Percentiles rank a stretch among this genome's conserved stretches.
phyloP scores from a whole-genome alignment of 2,888 invertebrate species.

The Caenorhabditis doughertyi region DNA sequence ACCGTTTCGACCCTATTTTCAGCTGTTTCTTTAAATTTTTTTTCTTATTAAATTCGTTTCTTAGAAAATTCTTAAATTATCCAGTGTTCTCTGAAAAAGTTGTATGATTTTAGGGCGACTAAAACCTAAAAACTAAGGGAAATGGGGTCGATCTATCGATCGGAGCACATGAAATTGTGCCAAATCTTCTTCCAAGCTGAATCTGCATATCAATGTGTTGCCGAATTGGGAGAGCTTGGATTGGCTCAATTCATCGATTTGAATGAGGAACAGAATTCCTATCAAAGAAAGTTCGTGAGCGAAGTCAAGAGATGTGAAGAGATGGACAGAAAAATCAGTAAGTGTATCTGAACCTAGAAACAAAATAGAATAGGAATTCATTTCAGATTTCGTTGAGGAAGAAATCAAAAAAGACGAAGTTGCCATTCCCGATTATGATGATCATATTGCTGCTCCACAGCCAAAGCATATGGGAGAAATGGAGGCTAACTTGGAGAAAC shows the following conservation, averaged over 20 bases:
- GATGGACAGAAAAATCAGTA: conserved; percentile 80
- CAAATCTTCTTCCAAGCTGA: conserved; percentile 82
- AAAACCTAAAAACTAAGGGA: conserved; percentile 28
- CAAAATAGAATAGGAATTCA: no score
- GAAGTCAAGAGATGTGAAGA: conserved; percentile 80
- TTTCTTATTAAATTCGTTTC: not conserved
- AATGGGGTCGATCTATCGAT: conserved; percentile 80
- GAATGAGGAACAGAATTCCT: conserved; percentile 78
- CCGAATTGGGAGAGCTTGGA: conserved; percentile 80
- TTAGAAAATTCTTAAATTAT: no score
- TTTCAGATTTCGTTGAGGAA: conserved; percentile 71
- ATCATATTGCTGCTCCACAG: conserved; percentile 75
- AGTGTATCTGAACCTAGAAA: no score
- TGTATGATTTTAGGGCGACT: conserved; percentile 27
- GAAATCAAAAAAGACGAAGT: conserved; percentile 74
- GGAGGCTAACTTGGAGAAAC: conserved; percentile 79
- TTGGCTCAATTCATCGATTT: conserved; percentile 80
- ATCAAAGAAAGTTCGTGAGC: conserved; percentile 79
- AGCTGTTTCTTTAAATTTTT: not conserved
- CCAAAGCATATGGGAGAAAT: conserved; percentile 79
- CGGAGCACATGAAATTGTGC: conserved; percentile 80
- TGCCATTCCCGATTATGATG: conserved; percentile 70
- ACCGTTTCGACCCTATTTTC: conserved; percentile 4
- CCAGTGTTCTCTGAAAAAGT: not conserved
- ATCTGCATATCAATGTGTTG: conserved; percentile 79